phyloP scores from a whole-genome alignment of 2,113 vertebrate species.

The Theristicus caerulescens region DNA sequence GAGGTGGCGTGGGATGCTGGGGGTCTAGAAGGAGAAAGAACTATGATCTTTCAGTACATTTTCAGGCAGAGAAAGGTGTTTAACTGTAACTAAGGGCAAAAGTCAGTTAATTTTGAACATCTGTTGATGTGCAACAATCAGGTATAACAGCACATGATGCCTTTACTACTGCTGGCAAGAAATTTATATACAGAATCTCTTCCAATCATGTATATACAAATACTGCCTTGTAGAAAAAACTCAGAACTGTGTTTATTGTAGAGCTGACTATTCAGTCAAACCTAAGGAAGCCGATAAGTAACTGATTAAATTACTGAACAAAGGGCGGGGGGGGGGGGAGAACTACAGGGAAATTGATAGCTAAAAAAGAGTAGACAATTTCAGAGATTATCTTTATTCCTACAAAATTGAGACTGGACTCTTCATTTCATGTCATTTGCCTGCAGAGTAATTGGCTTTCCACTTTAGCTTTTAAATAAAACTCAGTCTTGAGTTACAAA shows the following conservation, averaged over 20 bases:
- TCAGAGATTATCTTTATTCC: background rate
- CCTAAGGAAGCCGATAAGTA: background rate
- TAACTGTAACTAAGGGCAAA: background rate
- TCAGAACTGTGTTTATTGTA: background rate
- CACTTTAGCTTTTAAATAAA: background rate
- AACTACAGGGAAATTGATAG: background rate
- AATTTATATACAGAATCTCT: background rate
- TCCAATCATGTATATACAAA: rapidly evolving
- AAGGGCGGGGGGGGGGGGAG: background rate
- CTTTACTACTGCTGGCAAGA: background rate
- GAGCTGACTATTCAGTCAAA: background rate
- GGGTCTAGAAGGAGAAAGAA: background rate
- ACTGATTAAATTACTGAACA: background rate
- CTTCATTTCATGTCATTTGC: background rate
- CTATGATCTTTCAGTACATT: background rate
- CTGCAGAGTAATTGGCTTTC: background rate
- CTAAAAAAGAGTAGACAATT: background rate
- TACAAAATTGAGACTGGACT: background rate
- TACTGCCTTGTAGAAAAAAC: background rate
- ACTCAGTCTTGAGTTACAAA: background rate
- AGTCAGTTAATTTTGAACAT: background rate
- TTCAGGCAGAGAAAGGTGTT: background rate
- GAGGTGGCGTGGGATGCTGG: background rate
- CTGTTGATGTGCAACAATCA: background rate
- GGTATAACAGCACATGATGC: background rate